Base-by-base conservation (phyloP, 1,140 invertebrate genomes). In the Paraescarpia echinospica region DNA sequence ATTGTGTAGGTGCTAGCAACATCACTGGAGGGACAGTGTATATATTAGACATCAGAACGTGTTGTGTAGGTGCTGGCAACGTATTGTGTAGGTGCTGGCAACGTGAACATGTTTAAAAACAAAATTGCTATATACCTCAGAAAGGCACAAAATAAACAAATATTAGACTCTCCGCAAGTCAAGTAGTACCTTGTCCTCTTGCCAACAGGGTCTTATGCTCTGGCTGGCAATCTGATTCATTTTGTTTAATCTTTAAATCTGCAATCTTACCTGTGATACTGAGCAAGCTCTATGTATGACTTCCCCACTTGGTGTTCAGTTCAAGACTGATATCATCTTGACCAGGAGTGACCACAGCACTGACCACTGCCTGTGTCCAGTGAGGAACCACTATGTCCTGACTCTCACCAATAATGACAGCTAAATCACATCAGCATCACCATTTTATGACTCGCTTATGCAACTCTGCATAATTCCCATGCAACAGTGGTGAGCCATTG, bases 401-500 rank as follows among this genome's bases (percentile, higher is more conserved):
- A 6, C 1, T 77, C 59, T 77, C 8, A 77, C 59, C 59, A 77
- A 18, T 77, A 18, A 77, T 77, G 18, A 77, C 59, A 77, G 22
- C 59, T 31, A 77, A 77, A 77, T 77, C 59, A 77, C 59, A 77
- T 77, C 59, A 18, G 27, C 9, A 77, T 77, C 59, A 77, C 59
- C 59, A 77, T 77, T 77, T 77, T 77, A 77, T 77, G 59, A 77
- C 59, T 77, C 41, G 41, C 59, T 77, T 77, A 77, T 77, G 59
- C 59, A 77, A 77, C 59, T 77, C 8, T 4, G 59, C 59, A 77
- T 77, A 77, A 77, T 77, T 77, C 59, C 59, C 59, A 77, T 77
- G 59, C 59, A 77, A 77, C 59, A 77, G 18, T 27, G 12, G 22
- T 77, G 14, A 77, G 59, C 18, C 59, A 77, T 77, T 77, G 59